phyloP scores from a whole-genome alignment of 2,113 vertebrate genomes.

The Hiodon tergisus region DNA sequence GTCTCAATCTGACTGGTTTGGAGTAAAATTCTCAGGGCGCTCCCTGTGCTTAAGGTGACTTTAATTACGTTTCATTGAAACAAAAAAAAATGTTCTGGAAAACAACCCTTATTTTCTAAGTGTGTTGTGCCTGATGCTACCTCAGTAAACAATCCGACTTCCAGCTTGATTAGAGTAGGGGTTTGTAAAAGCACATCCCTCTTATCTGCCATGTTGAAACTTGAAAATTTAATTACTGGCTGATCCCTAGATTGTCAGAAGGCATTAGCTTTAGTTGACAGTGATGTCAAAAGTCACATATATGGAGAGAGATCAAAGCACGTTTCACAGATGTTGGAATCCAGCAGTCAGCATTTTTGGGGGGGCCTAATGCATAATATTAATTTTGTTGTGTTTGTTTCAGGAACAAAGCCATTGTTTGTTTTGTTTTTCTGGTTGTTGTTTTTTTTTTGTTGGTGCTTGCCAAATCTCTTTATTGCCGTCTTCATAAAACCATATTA shows the following conservation, averaged over 20 bases:
- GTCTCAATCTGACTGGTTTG: too few species aligned
- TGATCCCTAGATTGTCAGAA: conserved; percentile 30
- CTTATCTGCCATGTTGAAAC: neutral
- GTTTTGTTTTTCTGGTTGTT: too few species aligned
- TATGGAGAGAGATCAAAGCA: conserved; percentile 27
- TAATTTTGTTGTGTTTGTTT: conserved; percentile 26
- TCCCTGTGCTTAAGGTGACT: too few species aligned
- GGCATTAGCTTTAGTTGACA: conserved; percentile 29
- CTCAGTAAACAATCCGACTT: neutral
- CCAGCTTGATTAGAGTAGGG: neutral
- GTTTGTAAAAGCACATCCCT: neutral
- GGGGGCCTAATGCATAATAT: conserved; percentile 13
- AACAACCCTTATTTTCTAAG: too few species aligned
- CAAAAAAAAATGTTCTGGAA: too few species aligned
- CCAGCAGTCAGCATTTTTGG: conserved; percentile 24
- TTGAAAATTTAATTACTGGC: conserved; percentile 29
- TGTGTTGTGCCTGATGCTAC: neutral
- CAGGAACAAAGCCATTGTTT: neutral
- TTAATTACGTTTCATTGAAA: too few species aligned
- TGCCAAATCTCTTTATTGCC: conserved; percentile 41
- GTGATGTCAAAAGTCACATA: conserved; percentile 28
- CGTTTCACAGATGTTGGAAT: conserved; percentile 32
- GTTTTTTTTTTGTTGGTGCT: neutral
- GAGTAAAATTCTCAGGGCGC: too few species aligned
- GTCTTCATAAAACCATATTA: conserved; percentile 37